These are phyloP conservation scores for Sapajus apella DNA, from an alignment of 2,113 vertebrate genomes.

Conservation along the genomic window DNA sequence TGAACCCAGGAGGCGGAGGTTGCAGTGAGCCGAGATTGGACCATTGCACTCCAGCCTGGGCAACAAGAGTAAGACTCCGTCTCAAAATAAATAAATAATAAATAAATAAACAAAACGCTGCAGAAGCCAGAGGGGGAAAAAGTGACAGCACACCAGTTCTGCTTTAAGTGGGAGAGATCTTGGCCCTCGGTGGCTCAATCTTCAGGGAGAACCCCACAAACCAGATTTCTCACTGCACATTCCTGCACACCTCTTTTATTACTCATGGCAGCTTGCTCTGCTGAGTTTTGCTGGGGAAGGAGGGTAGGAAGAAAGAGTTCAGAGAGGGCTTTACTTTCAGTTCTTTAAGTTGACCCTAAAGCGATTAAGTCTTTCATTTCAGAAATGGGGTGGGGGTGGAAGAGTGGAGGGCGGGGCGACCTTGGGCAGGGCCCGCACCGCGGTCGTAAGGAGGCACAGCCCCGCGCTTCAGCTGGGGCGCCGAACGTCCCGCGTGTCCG, in stretches of 20 bases:
- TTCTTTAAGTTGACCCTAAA: slow-evolving; percentile 73
- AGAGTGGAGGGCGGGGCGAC: slow-evolving; percentile 64
- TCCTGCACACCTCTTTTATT: slow-evolving; percentile 4
- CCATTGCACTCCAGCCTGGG: too few species aligned
- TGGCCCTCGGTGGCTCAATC: slow-evolving; percentile 36
- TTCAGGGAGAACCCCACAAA: neutral
- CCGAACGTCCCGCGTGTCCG: slow-evolving; percentile 92
- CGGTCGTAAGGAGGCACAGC: slow-evolving; percentile 89
- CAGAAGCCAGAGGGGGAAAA: neutral
- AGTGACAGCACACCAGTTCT: neutral
- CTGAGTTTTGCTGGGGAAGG: slow-evolving; percentile 36
- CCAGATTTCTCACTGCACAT: slow-evolving; percentile 12
- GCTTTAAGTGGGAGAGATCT: slow-evolving; percentile 1
- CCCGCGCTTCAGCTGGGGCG: slow-evolving; percentile 88
- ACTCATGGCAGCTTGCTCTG: slow-evolving; percentile 61
- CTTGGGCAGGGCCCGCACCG: slow-evolving; percentile 86
- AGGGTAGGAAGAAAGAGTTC: slow-evolving; percentile 18
- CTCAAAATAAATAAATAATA: too few species aligned
- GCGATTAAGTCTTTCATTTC: slow-evolving; percentile 81
- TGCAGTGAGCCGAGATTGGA: too few species aligned
- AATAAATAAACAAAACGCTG: neutral
- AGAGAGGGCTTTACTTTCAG: slow-evolving; percentile 72
- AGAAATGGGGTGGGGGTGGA: slow-evolving; percentile 50
- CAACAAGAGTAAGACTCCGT: too few species aligned
- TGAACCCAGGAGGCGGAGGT: too few species aligned